Base-by-base conservation (phyloP, 1,140 invertebrate species). In the Magallana angulata region DNA sequence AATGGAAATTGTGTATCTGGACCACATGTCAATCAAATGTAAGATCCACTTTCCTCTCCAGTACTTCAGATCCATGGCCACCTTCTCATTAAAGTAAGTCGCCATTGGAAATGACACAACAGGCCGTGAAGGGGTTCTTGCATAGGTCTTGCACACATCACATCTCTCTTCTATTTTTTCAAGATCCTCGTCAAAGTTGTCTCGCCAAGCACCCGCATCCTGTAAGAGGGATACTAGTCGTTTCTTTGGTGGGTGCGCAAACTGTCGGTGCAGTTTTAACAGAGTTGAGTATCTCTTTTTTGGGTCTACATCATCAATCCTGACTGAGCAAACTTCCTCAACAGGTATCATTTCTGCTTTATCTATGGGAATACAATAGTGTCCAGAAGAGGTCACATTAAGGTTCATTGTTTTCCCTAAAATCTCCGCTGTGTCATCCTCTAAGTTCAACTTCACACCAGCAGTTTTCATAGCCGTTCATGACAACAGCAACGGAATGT, bases 111-210 rank as follows among this genome's bases (percentile, higher is more conserved):
- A 57, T 30, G 83, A 58, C 1, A 90, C 82, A 24, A 84, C 80
- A 48, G 81, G 71, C 56, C 84, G 56, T 14, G 84, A 64, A 36
- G 89, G 89, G n/a, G 89, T 90, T 48, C 62, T 82, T 8, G 85
- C 81, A 86, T 87, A 87, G 2, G 62, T 11, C 68, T 90, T 90
- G 48, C 89, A 90, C 76, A 90, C 36, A 80, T 90, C 85, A 85
- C 89, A 90, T 30, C 58, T 83, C 14, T 76, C 18, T 58, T 86
- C 48, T 16, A 87, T 89, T 48, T 86, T 48, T 58, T 85, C 64
- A 24, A 89, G n/a, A 56, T 57, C 9, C 11, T 84, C 62, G 7
- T 84, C 68, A 85, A 84, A 60, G 12, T 59, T 57, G 12, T 84
- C 82, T 62, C 57, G 16, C 64, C 30, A 82, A 4, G 24, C 57